Evolutionary conservation across 2,797 vertebrate species (phyloP).

Genomic region (Cercopithecus hamlyni): DNA sequence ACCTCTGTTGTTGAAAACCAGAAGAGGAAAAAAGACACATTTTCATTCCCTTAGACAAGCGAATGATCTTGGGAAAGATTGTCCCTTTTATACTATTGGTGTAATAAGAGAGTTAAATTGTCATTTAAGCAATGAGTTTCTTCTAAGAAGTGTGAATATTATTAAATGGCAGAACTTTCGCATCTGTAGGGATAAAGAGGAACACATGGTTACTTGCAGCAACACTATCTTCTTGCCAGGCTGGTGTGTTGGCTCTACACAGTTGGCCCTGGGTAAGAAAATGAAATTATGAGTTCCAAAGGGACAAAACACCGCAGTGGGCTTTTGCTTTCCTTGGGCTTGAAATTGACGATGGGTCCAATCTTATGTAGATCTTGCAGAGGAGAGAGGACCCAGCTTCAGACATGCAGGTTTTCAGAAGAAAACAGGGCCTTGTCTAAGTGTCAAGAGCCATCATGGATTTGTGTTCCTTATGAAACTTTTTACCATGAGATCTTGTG

Average conservation of each 20-base stretch:
- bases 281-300: background rate
- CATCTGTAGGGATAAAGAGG: background rate
- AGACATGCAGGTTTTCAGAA: background rate
- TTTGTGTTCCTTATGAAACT: background rate
- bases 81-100: background rate
- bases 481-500: background rate
- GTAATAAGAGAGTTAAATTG: background rate
- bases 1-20: background rate
- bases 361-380: background rate
- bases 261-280: background rate
- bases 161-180: background rate
- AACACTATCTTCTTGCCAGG: background rate
- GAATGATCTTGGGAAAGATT: background rate
- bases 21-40: background rate
- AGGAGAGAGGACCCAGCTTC: background rate
- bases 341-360: slow-evolving; percentile 5
- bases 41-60: background rate
- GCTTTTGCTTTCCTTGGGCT: background rate
- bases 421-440: background rate
- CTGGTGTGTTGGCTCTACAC: background rate
- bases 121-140: background rate
- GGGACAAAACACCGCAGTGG: background rate
- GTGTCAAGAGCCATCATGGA: background rate
- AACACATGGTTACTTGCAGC: background rate
- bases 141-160: background rate